These are phyloP conservation scores for Catharus ustulatus DNA, from an alignment of 2,797 vertebrate species.

Conservation along the genomic window DNA sequence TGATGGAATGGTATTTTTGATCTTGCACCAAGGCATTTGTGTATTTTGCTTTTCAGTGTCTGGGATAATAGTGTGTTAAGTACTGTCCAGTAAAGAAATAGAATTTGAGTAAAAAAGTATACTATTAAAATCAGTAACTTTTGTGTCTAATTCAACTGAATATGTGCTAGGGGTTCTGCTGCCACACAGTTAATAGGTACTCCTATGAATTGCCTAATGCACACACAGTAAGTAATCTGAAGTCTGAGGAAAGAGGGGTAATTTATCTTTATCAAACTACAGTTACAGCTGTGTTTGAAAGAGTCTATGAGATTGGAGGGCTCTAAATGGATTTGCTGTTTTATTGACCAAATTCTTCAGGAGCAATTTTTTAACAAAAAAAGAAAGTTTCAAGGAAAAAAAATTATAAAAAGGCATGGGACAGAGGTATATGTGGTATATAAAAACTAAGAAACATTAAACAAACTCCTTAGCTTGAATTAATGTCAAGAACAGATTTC, in stretches of 20 bases:
- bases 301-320: neutral
- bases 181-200: neutral
- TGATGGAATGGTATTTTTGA: neutral
- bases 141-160: neutral
- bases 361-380: neutral
- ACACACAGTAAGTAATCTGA: neutral
- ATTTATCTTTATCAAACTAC: constrained; percentile 60
- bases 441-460: rapidly evolving
- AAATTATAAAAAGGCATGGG: no score
- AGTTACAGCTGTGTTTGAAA: constrained; percentile 14
- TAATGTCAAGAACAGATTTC: neutral
- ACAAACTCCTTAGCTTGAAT: neutral
- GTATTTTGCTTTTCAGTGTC: neutral
- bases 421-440: rapidly evolving
- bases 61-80: neutral
- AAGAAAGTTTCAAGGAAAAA: neutral
- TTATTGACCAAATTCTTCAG: neutral
- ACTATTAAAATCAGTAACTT: neutral
- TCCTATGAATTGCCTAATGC: neutral
- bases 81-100: neutral
- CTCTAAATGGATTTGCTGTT: constrained; percentile 20
- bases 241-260: neutral
- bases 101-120: neutral
- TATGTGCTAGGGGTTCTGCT: neutral
- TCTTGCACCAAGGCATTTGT: neutral